A percentile compares a stretch with the other conserved stretches of the same genome.
Evolutionary conservation across 2,888 invertebrate genomes (phyloP).

Genomic region (Petrolisthes cinctipes): DNA sequence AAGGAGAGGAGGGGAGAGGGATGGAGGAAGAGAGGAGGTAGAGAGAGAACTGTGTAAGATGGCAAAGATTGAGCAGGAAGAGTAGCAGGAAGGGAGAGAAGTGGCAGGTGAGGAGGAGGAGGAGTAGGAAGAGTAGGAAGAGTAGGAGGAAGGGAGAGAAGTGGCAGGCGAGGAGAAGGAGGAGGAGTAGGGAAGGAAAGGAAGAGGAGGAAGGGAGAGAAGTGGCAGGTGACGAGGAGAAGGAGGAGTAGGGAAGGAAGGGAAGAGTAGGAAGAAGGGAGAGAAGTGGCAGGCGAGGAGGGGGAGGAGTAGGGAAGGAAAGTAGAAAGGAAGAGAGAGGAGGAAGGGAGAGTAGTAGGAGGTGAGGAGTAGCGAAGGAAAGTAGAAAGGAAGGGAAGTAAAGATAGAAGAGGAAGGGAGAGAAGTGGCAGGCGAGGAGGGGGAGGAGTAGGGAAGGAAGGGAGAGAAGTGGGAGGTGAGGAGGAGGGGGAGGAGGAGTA

Average conservation of each 20-base stretch:
- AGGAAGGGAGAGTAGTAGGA: neutral
- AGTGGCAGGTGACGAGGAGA: too few relatives aligned
- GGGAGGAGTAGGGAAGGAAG: neutral
- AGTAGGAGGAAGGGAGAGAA: neutral
- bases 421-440: neutral
- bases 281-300: neutral
- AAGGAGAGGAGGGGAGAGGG: neutral
- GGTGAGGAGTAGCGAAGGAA: neutral
- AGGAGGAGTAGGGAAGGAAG: neutral
- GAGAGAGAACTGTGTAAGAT: neutral
- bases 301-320: neutral
- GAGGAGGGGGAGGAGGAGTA: neutral
- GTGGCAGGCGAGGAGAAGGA: neutral
- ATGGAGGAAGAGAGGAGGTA: neutral
- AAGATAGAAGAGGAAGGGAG: too few relatives aligned
- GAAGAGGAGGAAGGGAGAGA: neutral
- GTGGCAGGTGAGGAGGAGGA: neutral
- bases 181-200: neutral
- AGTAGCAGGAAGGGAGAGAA: too few relatives aligned
- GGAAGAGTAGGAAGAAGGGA: neutral
- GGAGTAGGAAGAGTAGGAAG: neutral
- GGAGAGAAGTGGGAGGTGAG: neutral
- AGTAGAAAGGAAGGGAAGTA: neutral
- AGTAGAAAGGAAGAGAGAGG: neutral
- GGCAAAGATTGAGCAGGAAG: neutral